Evolutionary conservation across 2,888 invertebrate genomes (phyloP), one percentile per base, ranked within the genome.

Genomic region (Prionchulus punctatus): DNA sequence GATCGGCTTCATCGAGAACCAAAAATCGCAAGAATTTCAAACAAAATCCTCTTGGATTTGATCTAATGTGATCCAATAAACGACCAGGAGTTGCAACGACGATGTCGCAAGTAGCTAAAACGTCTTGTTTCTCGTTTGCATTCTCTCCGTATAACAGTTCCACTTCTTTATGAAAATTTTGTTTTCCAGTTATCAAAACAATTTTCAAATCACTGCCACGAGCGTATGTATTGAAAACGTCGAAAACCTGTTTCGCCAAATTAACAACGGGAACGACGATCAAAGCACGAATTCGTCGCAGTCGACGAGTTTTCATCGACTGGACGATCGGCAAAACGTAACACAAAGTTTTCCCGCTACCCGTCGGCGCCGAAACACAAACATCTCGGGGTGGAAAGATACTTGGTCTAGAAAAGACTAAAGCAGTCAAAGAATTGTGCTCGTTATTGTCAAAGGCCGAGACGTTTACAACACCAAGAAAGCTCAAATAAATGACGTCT

Each of bases 351-450:
- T 96, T 96, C 25, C 96, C 96, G 76, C 91, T 92, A 23, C 92
- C 94, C 1, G 96, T 96, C 1, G 96, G 92, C 23, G 94, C 91
- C 45, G 90, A 91, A 30, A 98, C 87, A 75, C 96, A 96, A 54
- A 92, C 78, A 72, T 98, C 96, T 62, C 83, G 79, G 0, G 88
- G 85, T 74, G 85, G 81, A 53, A 66, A 30, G 7, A 23, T n/a
- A n/a, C n/a, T n/a, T n/a, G n/a, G n/a, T n/a, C n/a, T n/a, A n/a
- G n/a, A n/a, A n/a, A n/a, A n/a, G n/a, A n/a, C n/a, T n/a, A n/a
- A n/a, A n/a, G n/a, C n/a, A n/a, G n/a, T n/a, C n/a, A n/a, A n/a
- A n/a, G n/a, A n/a, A n/a, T n/a, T n/a, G n/a, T n/a, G n/a, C n/a
- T n/a, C n/a, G n/a, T n/a, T n/a, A n/a, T n/a, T n/a, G n/a, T n/a